Base-by-base conservation (phyloP, 2,113 vertebrate genomes). In the Lipophrys pholis region DNA sequence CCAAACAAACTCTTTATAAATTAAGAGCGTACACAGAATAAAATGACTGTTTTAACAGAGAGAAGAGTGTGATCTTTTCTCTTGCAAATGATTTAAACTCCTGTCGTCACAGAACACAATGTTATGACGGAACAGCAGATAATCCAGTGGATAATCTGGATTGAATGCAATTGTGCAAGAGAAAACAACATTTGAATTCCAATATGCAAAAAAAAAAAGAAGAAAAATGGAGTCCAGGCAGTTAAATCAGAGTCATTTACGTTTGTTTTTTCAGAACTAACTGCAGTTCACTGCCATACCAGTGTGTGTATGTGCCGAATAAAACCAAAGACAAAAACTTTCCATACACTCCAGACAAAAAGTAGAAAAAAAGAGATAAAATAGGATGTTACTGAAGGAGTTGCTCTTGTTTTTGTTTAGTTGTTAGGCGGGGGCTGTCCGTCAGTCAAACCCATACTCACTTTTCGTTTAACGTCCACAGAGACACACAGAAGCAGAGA, bases 401-500 rank as follows among this genome's bases (percentile, higher is more conserved):
- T 30, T 30, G 21, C 21, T 30, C 21, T 30, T 4, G 2, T 30
- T 30, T 30, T 30, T 30, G 7, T 3, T 42, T 42, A 42, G 10
- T 42, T 43, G 21, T 59, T 11, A 1, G 15, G 53, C 21, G 7
- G n/a, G 15, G 7, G 2, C 15, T 7, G 14, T 8, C 6, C 5
- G 17, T 41, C 1, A 9, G 43, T 48, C 12, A 52, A 41, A 35
- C 56, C 39, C 3, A 64, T 39, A 84, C 95, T 94, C 84, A 99
- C 97, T 94, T 98, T 99, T 68, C 97, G 93, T 78, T 95, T 97
- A 85, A 96, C 81, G 0, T 99, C 97, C 7, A 96, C 96, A 39
- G 96, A 95, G 73, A 98, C 80, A 0, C 92, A 95, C 48, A 98
- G 88, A 7, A 97, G 91, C 86, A 99, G 89, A 0, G 97, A 97